Base-by-base conservation (phyloP, 2,888 invertebrate genomes). In the Orthosia gothica region DNA sequence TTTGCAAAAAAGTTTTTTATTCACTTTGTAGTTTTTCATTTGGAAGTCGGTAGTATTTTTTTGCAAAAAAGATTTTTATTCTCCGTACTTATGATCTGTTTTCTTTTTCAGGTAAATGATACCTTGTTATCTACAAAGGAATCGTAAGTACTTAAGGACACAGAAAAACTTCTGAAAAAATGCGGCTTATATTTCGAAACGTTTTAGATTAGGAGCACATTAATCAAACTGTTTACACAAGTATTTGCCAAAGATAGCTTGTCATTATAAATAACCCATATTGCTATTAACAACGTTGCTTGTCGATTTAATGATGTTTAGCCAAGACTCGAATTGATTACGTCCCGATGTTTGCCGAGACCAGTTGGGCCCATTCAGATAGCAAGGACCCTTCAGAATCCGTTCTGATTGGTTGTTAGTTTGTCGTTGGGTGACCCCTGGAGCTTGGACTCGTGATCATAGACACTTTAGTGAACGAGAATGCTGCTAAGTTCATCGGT, bases 251-350 rank as follows among this genome's bases (percentile, higher is more conserved):
- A 74, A 52, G 32, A 40, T 65, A 54, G 16, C n/a, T 20, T 49
- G 20, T n/a, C 23, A 70, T 69, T 23, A 45, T 79, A 79, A 59
- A 68, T 81, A 66, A 75, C 40, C 67, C 47, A 70, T 76, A 83
- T 83, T 81, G 45, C 61, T n/a, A 58, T 49, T 62, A 79, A 81
- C 79, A 70, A 75, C 65, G 67, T 77, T 76, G 82, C 78, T 73
- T 79, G 72, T 79, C 68, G 66, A 75, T 79, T 83, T 79, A 84
- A 88, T 86, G 69, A 82, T 89, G 88, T 89, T 88, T 89, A 83
- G 74, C 71, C 80, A 83, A 81, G 76, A 68, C 75, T 70, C 72
- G 71, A 89, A 87, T 83, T 87, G 90, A 91, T 90, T 89, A 81
- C 84, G 75, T 81, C 79, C 75, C 84, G 74, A 88, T 89, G 86